These are phyloP conservation scores for Psylliodes chrysocephalus DNA, from an alignment of 2,888 invertebrate species.

Conservation along the genomic window DNA sequence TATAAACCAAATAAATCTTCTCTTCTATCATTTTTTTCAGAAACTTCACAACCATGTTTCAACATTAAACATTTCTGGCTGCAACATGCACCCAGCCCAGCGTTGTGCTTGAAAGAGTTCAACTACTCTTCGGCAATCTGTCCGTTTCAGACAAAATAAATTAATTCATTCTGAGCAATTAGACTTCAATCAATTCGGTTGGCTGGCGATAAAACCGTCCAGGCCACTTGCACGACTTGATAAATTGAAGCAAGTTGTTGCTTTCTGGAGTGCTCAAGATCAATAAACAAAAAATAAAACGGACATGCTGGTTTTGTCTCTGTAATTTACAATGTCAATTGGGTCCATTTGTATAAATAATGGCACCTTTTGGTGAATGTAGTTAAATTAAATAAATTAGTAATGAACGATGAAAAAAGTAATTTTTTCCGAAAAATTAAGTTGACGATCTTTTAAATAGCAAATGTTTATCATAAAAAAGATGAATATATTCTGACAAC, in stretches of 20 bases:
- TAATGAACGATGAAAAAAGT: no score
- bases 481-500: no score
- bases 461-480: no score
- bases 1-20: no score
- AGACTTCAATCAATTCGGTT: slow-evolving; percentile 54
- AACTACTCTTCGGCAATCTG: slow-evolving; percentile 25
- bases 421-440: no score
- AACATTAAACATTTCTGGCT: no score
- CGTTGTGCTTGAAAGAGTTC: not conserved
- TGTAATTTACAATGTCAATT: slow-evolving; percentile 9
- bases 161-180: slow-evolving; percentile 55
- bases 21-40: no score
- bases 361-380: not conserved
- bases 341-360: not conserved
- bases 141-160: slow-evolving; percentile 53
- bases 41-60: no score
- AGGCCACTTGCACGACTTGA: slow-evolving; percentile 48
- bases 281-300: slow-evolving; percentile 24
- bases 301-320: slow-evolving; percentile 16
- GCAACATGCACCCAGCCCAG: not conserved
- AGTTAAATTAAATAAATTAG: no score
- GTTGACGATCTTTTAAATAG: no score
- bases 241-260: slow-evolving; percentile 36
- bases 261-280: slow-evolving; percentile 25
- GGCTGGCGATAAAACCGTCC: slow-evolving; percentile 55